Evolutionary conservation across 2,888 invertebrate species (phyloP).

Genomic region (Ornithoptera alexandrae): DNA sequence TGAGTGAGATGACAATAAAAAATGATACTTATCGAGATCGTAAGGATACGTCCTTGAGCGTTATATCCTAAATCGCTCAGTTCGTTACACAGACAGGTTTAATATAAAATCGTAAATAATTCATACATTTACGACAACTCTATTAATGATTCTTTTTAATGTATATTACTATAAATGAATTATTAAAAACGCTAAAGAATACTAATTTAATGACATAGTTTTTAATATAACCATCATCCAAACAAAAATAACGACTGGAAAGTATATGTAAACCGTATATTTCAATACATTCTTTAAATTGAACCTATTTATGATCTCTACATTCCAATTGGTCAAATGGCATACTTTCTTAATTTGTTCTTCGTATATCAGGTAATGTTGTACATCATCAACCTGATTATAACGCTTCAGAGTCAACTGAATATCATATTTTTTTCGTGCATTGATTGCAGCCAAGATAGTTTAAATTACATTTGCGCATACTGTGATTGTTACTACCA

Average conservation of each 20-base stretch:
- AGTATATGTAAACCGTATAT: neutral
- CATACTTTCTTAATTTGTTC: too few relatives aligned
- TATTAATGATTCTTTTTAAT: neutral
- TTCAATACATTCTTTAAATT: too few relatives aligned
- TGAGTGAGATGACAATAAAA: conserved; percentile 43
- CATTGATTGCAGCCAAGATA: neutral
- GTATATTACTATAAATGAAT: neutral
- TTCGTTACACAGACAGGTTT: conserved; percentile 34
- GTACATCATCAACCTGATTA: too few relatives aligned
- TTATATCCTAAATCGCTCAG: conserved; percentile 38
- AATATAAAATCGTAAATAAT: conserved; percentile 6
- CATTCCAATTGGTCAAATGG: too few relatives aligned
- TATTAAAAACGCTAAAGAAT: neutral
- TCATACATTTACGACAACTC: neutral
- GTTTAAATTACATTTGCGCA: neutral
- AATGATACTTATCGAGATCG: conserved; percentile 51
- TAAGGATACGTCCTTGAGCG: conserved; percentile 62
- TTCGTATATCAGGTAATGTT: too few relatives aligned
- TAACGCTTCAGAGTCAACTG: neutral
- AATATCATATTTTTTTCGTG: neutral
- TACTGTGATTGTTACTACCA: conserved; percentile 45
- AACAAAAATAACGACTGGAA: neutral
- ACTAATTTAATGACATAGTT: neutral
- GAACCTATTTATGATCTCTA: too few relatives aligned
- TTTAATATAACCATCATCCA: neutral